These are phyloP conservation scores for Tragelaphus scriptus DNA, from an alignment of 2,113 vertebrate genomes.

Conservation along the genomic window DNA sequence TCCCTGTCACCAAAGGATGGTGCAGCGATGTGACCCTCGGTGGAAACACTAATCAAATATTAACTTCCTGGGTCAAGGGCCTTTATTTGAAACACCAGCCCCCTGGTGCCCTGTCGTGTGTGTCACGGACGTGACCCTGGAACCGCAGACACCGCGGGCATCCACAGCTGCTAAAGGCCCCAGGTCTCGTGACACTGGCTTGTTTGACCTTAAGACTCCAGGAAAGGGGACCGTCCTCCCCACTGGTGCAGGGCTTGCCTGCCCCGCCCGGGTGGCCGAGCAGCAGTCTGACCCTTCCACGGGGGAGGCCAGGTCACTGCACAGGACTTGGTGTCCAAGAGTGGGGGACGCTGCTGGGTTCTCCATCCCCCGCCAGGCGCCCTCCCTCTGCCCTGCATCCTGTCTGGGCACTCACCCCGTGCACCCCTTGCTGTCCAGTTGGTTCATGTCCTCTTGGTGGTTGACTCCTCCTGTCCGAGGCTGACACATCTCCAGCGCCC, in stretches of 20 bases:
- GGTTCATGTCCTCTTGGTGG: rapidly evolving
- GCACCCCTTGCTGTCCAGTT: background rate
- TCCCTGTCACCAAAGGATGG: rapidly evolving
- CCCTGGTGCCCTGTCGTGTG: rapidly evolving
- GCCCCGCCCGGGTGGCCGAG: rapidly evolving
- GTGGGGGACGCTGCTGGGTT: background rate
- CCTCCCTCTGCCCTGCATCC: rapidly evolving
- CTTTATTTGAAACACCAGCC: rapidly evolving
- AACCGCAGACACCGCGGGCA: rapidly evolving
- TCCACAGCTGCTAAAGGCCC: background rate
- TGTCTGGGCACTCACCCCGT: rapidly evolving
- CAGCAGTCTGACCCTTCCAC: rapidly evolving
- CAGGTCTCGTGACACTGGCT: rapidly evolving
- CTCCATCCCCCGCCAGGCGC: rapidly evolving
- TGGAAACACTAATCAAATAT: background rate
- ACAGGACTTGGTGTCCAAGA: rapidly evolving
- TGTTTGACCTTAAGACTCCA: background rate
- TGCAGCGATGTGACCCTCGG: background rate
- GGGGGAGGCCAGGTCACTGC: background rate
- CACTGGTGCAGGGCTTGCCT: rapidly evolving
- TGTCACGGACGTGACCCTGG: rapidly evolving
- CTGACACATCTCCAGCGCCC: rapidly evolving
- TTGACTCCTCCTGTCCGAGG: background rate
- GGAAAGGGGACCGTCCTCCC: rapidly evolving
- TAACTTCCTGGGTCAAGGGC: background rate